These are phyloP conservation scores for Nematopogon swammerdamellus DNA, from an alignment of 2,888 invertebrate genomes.

Conservation along the genomic window DNA sequence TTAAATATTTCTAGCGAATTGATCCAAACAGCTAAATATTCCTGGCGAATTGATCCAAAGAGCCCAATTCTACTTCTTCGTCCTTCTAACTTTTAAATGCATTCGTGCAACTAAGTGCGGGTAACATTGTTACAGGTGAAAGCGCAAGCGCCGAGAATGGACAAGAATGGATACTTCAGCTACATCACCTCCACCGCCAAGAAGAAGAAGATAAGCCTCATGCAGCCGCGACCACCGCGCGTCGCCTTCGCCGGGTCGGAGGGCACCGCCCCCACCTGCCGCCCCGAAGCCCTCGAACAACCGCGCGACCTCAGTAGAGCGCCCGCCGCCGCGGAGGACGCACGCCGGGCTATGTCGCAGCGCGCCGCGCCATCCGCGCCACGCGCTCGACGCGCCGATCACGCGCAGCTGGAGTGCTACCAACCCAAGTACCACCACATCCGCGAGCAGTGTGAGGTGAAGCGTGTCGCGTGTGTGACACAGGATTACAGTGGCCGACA, in stretches of 20 bases:
- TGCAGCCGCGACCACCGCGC: slow-evolving; percentile 47
- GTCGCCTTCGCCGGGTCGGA: slow-evolving; percentile 43
- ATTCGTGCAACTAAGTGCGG: no score
- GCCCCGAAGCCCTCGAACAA: not conserved
- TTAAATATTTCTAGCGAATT: no score
- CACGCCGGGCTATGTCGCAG: slow-evolving; percentile 29
- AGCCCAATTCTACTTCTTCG: no score
- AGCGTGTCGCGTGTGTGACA: not conserved
- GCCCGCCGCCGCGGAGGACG: slow-evolving; percentile 27
- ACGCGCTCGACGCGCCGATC: slow-evolving; percentile 17
- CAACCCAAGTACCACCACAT: slow-evolving; percentile 51
- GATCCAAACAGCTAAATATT: no score
- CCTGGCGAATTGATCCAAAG: no score
- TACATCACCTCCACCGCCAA: slow-evolving; percentile 49
- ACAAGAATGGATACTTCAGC: slow-evolving; percentile 49
- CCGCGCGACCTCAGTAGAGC: slow-evolving; percentile 30
- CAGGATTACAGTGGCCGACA: slow-evolving; percentile 16
- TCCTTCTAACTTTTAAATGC: no score
- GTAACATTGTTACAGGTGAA: slow-evolving; percentile 42
- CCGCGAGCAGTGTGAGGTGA: slow-evolving; percentile 22
- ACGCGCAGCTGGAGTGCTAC: slow-evolving; percentile 50
- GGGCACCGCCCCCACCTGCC: not conserved
- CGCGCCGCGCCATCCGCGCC: slow-evolving; percentile 7
- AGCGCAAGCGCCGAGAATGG: slow-evolving; percentile 47
- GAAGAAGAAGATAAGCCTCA: slow-evolving; percentile 51